These are phyloP conservation scores for Drosophila sulfurigaster DNA, from an alignment of 1,140 invertebrate genomes.

Conservation along the genomic window DNA sequence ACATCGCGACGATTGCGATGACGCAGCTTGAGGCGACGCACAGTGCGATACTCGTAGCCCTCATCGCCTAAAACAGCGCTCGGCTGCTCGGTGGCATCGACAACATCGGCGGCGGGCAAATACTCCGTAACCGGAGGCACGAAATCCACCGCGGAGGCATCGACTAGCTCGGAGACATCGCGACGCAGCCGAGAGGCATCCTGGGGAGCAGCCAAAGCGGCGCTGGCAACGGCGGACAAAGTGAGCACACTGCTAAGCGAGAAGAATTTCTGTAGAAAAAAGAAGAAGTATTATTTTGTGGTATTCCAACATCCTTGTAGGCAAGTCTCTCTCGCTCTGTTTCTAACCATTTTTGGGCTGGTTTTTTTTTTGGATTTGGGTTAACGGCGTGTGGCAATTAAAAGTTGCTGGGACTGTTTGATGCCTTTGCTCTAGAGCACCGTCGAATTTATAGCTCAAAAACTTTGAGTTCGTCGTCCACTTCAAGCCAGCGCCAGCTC, in stretches of 20 bases:
- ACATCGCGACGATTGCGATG: constrained; percentile 76
- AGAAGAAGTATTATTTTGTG: constrained; percentile 13
- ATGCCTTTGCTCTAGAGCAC: constrained; percentile 55
- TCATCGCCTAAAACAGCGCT: constrained; percentile 55
- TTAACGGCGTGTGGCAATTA: constrained; percentile 67
- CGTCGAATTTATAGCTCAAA: constrained; percentile 64
- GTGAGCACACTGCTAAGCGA: constrained; percentile 63
- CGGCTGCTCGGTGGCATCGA: constrained; percentile 37
- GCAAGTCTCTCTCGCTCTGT: not conserved
- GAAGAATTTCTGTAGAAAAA: constrained; percentile 71
- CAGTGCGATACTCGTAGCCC: constrained; percentile 76
- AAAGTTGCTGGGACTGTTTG: constrained; percentile 72
- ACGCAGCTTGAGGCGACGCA: constrained; percentile 71
- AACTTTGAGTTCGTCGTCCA: constrained; percentile 15
- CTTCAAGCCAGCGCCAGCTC: constrained; percentile 17
- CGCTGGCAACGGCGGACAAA: constrained; percentile 70
- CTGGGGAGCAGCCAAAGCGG: constrained; percentile 62
- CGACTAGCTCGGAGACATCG: constrained; percentile 65
- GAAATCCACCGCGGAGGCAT: constrained; percentile 51
- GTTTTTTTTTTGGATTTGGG: constrained; percentile 23
- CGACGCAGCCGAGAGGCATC: constrained; percentile 44
- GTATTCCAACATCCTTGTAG: constrained; percentile 18
- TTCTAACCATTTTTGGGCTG: constrained; percentile 31
- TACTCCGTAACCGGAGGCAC: constrained; percentile 51
- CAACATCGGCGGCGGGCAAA: constrained; percentile 24